Percentiles rank a stretch among this genome's conserved stretches.
Evolutionary conservation across 2,888 invertebrate species (phyloP).

Genomic region (Erebia aethiops): DNA sequence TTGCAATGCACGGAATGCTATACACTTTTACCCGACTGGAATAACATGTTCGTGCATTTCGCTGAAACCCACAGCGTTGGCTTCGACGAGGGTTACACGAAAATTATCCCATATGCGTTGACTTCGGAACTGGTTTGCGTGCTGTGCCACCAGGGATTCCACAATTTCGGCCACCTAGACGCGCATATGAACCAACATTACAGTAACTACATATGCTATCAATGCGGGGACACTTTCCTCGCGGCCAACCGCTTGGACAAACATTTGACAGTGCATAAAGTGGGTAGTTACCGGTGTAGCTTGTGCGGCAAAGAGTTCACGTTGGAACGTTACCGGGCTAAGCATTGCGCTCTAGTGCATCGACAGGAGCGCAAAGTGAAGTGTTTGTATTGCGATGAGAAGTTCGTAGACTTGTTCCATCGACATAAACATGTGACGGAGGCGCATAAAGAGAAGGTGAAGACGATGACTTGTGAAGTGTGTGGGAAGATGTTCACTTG

Average conservation of each 20-base stretch:
- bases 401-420: slow-evolving; percentile 46
- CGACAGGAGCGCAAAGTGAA: slow-evolving; percentile 45
- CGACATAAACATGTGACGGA: slow-evolving; percentile 55
- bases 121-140: slow-evolving; percentile 50
- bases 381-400: slow-evolving; percentile 57
- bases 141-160: slow-evolving; percentile 52
- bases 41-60: slow-evolving; percentile 59
- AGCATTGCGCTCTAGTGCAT: slow-evolving; percentile 58
- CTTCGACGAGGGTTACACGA: slow-evolving; percentile 54
- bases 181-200: slow-evolving; percentile 69
- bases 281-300: slow-evolving; percentile 65
- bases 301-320: slow-evolving; percentile 73
- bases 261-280: slow-evolving; percentile 69
- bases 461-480: slow-evolving; percentile 49
- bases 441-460: slow-evolving; percentile 54
- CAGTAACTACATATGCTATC: slow-evolving; percentile 60
- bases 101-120: slow-evolving; percentile 57
- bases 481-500: slow-evolving; percentile 71
- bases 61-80: slow-evolving; percentile 47
- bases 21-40: slow-evolving; percentile 50
- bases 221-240: slow-evolving; percentile 63
- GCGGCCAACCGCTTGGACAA: slow-evolving; percentile 51
- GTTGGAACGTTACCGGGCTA: slow-evolving; percentile 54
- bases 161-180: slow-evolving; percentile 55
- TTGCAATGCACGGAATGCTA: slow-evolving; percentile 56